Base-by-base conservation (phyloP, 64 coral and sea anemone species). In the Montipora efflorescens region DNA sequence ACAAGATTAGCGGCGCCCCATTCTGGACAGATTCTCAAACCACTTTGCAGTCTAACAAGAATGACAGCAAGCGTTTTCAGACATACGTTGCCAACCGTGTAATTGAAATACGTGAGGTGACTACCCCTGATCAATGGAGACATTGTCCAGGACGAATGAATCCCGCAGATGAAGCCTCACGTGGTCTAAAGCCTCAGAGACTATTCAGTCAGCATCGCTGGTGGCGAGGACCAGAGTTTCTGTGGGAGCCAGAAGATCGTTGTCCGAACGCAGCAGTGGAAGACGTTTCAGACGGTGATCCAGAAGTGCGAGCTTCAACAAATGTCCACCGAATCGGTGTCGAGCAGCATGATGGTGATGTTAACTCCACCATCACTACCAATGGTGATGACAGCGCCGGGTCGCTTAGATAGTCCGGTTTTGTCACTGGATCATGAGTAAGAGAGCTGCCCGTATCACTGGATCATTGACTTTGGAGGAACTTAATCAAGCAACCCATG, bases 281-380 rank as follows among this genome's bases (percentile, higher is more conserved):
- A 43, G 64, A 70, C 67, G 59, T 93, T 44, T 36, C 66, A 43
- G 47, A 95, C 5, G 45, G 62, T 46, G 94, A 95, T 14, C 94
- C 94, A 12, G 94, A 95, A 76, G 82, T 81, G 14, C 94, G 71
- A 16, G 48, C n/a, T 67, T 5, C 74, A 90, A 74, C 79, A 36
- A 70, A 71, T 48, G 61, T 78, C 48, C 95, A 89, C 23, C 23
- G 10, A 3, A 23, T 89, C 14, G 83, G 21, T 43, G 19, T 12
- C 12, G 0, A 4, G 68, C 20, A 12, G 21, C 66, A 47, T 87
- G 6, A 16, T 16, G 44, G 4, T n/a, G 66, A 36, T 70, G 28
- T 9, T 51, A 18, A n/a, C 62, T 23, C 9, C 52, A 55, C 52
- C 9, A 45, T 47, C 7, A 9, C 18, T 49, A 50, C 5, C 8